A percentile compares a stretch with the other conserved stretches of the same genome.
phyloP scores from a whole-genome alignment of 2,113 vertebrate species.

The Phoenicopterus ruber region DNA sequence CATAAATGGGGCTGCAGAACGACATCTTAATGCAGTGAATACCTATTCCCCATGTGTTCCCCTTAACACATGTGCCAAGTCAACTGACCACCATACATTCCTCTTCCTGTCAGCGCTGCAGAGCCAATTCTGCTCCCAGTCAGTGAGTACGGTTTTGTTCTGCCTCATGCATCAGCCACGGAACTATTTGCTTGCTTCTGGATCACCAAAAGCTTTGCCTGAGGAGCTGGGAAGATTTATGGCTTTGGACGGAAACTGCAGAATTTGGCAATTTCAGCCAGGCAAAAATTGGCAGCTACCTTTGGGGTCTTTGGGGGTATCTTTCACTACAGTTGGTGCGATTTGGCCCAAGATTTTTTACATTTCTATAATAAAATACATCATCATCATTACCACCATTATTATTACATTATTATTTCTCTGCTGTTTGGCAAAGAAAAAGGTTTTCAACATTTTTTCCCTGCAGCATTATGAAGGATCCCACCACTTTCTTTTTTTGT shows the following conservation, averaged over 20 bases:
- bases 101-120: conserved; percentile 9
- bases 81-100: background rate
- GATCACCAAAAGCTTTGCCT: background rate
- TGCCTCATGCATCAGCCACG: background rate
- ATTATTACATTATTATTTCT: conserved; percentile 20
- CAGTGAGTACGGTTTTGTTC: background rate
- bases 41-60: background rate
- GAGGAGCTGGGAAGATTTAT: background rate
- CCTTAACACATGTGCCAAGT: background rate
- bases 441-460: background rate
- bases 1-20: background rate
- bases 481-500: background rate
- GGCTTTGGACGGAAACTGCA: background rate
- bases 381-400: background rate
- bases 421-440: background rate
- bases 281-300: background rate
- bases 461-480: background rate
- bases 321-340: background rate
- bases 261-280: background rate
- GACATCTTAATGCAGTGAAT: background rate
- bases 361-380: background rate
- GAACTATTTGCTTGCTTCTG: background rate
- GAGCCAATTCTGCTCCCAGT: background rate
- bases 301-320: background rate
- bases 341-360: background rate